These are phyloP conservation scores for Corythoichthys intestinalis DNA, from an alignment of 2,113 vertebrate species.

Conservation along the genomic window DNA sequence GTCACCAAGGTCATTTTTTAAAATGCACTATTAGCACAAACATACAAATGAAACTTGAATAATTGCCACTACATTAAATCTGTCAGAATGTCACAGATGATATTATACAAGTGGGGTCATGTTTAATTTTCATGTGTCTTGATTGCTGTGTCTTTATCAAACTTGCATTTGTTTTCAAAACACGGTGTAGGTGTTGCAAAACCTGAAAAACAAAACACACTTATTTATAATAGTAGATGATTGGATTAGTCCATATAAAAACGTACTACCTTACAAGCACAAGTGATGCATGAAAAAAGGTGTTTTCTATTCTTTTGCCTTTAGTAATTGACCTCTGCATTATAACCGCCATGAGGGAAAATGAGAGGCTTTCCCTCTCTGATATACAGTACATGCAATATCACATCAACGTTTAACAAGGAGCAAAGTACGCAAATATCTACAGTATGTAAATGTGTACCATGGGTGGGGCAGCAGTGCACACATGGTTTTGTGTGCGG, in stretches of 20 bases:
- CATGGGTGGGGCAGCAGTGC: not conserved
- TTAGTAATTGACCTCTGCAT: not conserved
- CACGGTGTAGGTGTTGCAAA: not conserved
- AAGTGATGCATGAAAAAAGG: not conserved
- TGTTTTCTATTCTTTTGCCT: not conserved
- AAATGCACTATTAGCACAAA: no score
- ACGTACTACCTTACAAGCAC: not conserved
- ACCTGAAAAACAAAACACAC: not conserved
- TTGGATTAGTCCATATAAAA: not conserved
- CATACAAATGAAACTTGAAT: no score
- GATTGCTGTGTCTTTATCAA: not conserved
- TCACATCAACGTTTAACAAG: not conserved
- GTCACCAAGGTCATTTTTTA: not conserved
- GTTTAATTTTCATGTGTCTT: not conserved
- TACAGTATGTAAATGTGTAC: slow-evolving; percentile 4
- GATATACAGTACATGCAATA: not conserved
- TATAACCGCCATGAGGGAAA: not conserved
- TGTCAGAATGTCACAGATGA: not conserved
- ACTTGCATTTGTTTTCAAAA: not conserved
- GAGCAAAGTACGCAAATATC: not conserved
- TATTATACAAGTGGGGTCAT: not conserved
- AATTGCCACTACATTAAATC: not conserved
- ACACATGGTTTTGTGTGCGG: not conserved
- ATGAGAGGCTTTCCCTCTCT: not conserved
- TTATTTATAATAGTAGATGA: not conserved